These are phyloP conservation scores for Acipenser oxyrinchus DNA, from an alignment of 2,797 vertebrate genomes.

Conservation along the genomic window DNA sequence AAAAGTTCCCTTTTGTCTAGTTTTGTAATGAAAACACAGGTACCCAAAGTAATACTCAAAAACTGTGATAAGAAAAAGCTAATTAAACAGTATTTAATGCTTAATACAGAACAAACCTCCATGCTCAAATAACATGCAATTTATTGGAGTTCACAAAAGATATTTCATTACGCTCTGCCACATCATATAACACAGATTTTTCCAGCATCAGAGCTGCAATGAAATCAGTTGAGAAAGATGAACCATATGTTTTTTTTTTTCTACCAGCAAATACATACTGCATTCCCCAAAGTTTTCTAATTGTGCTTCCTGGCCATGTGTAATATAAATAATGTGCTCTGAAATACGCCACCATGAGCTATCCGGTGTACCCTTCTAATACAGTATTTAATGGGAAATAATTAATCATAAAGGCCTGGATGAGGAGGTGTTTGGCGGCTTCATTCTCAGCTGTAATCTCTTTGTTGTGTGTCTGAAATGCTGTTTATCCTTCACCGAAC, in stretches of 20 bases:
- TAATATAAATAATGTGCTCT: constrained; percentile 76
- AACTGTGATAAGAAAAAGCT: too few species aligned
- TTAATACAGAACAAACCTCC: too few species aligned
- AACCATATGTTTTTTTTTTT: constrained; percentile 67
- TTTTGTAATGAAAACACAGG: too few species aligned
- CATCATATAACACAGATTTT: constrained; percentile 72
- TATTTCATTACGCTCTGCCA: constrained; percentile 77
- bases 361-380: constrained; percentile 77
- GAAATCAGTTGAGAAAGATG: constrained; percentile 77
- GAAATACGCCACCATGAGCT: constrained; percentile 70
- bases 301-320: constrained; percentile 61
- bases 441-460: constrained; percentile 79
- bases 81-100: too few species aligned
- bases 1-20: too few species aligned
- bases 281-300: constrained; percentile 72
- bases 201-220: constrained; percentile 74
- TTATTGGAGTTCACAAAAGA: constrained; percentile 72
- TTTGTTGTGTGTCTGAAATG: constrained; percentile 73
- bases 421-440: constrained; percentile 70
- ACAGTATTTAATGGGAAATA: constrained; percentile 82
- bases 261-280: constrained; percentile 57
- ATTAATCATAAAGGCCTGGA: constrained; percentile 70
- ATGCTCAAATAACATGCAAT: too few species aligned
- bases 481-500: constrained; percentile 37
- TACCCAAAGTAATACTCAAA: too few species aligned